phyloP scores from a whole-genome alignment of 1,140 invertebrate genomes.

The Eriosoma lanigerum region DNA sequence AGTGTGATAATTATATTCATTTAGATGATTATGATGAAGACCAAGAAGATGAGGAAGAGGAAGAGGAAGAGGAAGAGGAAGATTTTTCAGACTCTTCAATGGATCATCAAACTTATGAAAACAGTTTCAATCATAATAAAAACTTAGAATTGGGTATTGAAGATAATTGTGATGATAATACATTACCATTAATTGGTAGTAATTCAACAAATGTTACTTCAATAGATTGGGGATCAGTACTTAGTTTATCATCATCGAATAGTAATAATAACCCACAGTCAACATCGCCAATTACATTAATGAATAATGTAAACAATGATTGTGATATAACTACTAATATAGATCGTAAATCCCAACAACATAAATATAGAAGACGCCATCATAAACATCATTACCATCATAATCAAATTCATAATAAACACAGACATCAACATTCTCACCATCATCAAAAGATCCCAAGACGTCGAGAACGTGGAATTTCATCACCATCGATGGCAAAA shows the following conservation, averaged over 20 bases:
- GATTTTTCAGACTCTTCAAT: not conserved
- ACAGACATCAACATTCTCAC: conserved; percentile 11
- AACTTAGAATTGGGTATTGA: conserved; percentile 62
- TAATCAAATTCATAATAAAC: conserved; percentile 20
- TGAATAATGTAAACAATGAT: conserved; percentile 1
- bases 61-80: conserved; percentile 1
- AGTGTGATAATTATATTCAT: not conserved
- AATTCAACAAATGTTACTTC: conserved; percentile 64
- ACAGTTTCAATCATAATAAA: conserved; percentile 20
- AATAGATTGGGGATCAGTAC: conserved; percentile 88
- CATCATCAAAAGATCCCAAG: not conserved
- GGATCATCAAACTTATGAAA: not conserved
- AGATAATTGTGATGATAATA: conserved; percentile 72
- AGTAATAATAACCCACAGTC: not conserved
- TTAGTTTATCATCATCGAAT: conserved; percentile 75
- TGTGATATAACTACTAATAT: not conserved
- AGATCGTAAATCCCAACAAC: conserved; percentile 18
- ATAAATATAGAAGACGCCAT: conserved; percentile 4
- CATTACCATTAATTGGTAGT: conserved; percentile 8
- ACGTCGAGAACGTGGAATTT: not conserved
- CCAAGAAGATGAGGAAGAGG: too few relatives aligned
- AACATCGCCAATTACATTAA: not conserved
- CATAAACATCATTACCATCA: conserved; percentile 27
- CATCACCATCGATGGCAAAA: not conserved
- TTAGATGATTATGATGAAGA: conserved; percentile 20